Percentiles rank a stretch among this genome's conserved stretches.
Evolutionary conservation across 1,140 invertebrate species (phyloP).

Genomic region (Saccostrea echinata): DNA sequence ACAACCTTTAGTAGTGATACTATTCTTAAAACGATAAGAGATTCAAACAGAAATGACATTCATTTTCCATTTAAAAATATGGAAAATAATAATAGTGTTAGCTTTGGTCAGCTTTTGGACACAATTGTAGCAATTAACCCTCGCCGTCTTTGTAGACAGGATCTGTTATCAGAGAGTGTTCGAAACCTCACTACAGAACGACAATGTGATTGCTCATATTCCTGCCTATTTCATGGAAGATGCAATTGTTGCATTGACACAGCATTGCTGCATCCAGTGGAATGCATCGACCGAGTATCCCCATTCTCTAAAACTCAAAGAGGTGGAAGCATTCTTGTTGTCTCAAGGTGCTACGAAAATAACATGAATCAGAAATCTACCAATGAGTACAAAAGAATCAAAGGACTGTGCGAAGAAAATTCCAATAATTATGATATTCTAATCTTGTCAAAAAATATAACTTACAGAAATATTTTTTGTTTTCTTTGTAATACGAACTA

Average conservation of each 20-base stretch:
- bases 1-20: neutral
- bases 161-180: too few species aligned
- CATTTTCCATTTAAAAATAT: neutral
- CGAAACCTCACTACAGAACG: too few species aligned
- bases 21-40: neutral
- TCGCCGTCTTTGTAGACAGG: too few species aligned
- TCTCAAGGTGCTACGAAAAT: neutral
- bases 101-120: too few species aligned
- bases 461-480: conserved; percentile 16
- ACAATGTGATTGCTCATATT: too few species aligned
- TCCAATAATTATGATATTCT: neutral
- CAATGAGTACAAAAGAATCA: neutral
- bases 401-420: neutral
- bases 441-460: neutral
- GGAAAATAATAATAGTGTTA: neutral
- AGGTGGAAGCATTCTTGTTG: neutral
- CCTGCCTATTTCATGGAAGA: too few species aligned
- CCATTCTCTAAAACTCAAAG: neutral
- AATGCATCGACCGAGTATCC: neutral
- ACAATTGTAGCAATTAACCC: too few species aligned
- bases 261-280: neutral
- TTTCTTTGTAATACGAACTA: conserved; percentile 6
- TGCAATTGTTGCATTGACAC: too few species aligned
- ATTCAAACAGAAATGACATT: neutral
- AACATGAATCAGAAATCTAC: neutral